Percentiles rank a stretch among this genome's conserved stretches.
phyloP scores from a whole-genome alignment of 2,797 vertebrate genomes.

The Heteromormyrus szaboi region DNA sequence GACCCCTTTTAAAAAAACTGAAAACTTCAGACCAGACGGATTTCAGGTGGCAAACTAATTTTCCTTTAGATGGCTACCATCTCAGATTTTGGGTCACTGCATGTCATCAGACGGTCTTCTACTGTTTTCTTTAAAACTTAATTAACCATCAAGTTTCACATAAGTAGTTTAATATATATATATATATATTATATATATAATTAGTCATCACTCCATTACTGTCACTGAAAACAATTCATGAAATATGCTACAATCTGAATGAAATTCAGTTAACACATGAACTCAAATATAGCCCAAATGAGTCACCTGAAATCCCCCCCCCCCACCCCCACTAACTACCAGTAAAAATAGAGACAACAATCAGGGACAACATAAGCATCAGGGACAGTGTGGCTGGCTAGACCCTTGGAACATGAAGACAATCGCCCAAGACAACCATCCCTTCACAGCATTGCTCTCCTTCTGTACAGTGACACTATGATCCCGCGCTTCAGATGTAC shows the following conservation, averaged over 20 bases:
- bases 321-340: neutral
- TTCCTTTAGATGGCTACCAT: neutral
- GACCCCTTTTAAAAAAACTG: neutral
- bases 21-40: neutral
- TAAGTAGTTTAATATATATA: neutral
- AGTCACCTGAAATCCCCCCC: neutral
- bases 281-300: neutral
- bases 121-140: neutral
- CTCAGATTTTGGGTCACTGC: neutral
- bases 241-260: neutral
- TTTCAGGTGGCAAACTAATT: neutral
- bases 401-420: neutral
- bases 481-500: neutral
- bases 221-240: neutral
- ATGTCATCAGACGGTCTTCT: neutral
- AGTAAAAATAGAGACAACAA: neutral
- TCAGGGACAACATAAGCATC: too few species aligned
- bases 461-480: neutral
- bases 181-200: neutral
- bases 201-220: neutral
- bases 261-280: neutral
- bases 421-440: neutral
- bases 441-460: neutral
- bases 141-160: neutral
- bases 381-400: neutral